Percentiles rank a stretch among this genome's conserved stretches.
Evolutionary conservation across 2,797 vertebrate genomes (phyloP).

Genomic region (Pipistrellus pygmaeus): DNA sequence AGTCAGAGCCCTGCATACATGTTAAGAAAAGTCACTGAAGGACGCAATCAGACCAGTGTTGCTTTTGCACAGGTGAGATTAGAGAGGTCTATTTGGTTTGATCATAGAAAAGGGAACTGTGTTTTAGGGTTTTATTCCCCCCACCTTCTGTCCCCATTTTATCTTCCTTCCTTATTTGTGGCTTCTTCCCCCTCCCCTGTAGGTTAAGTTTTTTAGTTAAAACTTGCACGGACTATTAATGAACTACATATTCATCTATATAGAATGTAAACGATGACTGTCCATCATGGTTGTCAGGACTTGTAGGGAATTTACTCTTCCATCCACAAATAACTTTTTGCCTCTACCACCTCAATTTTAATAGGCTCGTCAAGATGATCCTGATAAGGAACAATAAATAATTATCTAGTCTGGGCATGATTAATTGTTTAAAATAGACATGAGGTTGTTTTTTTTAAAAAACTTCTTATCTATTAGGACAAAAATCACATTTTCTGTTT

Average conservation of each 20-base stretch:
- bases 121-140: neutral
- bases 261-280: neutral
- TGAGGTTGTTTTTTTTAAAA: neutral
- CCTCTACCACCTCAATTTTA: neutral
- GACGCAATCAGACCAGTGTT: slow-evolving; percentile 56
- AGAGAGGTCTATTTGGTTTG: neutral
- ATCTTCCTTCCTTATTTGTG: neutral
- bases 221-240: slow-evolving; percentile 1
- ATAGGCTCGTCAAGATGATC: neutral
- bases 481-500: neutral
- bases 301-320: neutral
- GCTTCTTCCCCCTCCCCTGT: neutral
- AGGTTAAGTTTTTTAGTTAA: neutral
- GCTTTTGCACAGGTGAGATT: slow-evolving; percentile 24
- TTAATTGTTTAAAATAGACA: neutral
- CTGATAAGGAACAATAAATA: neutral
- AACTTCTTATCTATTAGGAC: neutral
- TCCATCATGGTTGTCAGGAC: neutral
- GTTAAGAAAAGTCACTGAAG: slow-evolving; percentile 60
- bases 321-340: neutral
- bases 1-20: slow-evolving; percentile 37
- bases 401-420: neutral
- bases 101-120: neutral
- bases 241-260: neutral
- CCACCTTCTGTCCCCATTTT: neutral